A percentile compares a stretch with the other conserved stretches of the same genome.
Conservation (phyloP, 2,113 vertebrate species). For the Tringa solitaria region DNA sequence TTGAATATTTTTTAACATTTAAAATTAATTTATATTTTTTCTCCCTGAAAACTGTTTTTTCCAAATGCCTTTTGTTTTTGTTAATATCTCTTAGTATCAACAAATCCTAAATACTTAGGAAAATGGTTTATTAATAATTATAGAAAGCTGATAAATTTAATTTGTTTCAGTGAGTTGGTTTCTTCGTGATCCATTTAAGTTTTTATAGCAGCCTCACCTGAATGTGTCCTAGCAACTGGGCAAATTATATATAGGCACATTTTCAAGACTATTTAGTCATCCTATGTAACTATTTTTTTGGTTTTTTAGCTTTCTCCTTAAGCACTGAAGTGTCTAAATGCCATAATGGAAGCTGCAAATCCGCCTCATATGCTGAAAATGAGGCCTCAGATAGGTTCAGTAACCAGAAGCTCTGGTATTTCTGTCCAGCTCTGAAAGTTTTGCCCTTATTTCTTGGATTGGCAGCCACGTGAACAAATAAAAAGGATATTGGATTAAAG, state of each 20-base stretch:
- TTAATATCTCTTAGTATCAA: background rate
- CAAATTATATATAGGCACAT: background rate
- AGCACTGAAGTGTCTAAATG: background rate
- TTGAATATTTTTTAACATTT: background rate
- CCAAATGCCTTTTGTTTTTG: background rate
- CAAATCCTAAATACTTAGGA: background rate
- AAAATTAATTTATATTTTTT: background rate
- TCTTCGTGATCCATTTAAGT: background rate
- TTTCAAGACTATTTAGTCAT: background rate
- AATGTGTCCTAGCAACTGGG: background rate
- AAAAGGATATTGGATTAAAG: background rate
- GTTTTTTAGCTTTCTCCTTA: background rate
- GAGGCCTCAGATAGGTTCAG: background rate
- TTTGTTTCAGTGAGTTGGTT: background rate
- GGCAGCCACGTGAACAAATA: background rate
- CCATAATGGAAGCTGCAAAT: background rate
- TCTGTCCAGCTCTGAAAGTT: background rate
- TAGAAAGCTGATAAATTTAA: background rate
- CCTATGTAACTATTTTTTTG: background rate
- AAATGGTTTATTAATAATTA: background rate
- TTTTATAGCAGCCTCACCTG: background rate
- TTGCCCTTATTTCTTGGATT: background rate
- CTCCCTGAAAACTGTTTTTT: too few relatives aligned
- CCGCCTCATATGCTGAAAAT: background rate
- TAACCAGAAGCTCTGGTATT: background rate